Base-by-base conservation (phyloP, 2,113 vertebrate genomes). In the Lepus americanus region DNA sequence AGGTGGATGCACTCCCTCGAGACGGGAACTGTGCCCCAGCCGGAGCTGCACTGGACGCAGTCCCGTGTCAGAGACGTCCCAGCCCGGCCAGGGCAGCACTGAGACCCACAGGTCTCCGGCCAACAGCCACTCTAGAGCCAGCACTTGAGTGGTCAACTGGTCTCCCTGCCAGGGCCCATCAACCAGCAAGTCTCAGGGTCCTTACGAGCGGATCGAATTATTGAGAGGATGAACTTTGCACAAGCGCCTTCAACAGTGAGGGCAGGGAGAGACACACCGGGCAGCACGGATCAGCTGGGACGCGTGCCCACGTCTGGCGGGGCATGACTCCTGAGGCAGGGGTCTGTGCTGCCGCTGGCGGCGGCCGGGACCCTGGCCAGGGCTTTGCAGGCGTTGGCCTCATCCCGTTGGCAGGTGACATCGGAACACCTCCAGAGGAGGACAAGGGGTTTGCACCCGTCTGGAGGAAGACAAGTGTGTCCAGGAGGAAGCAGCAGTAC, bases 301-400 rank as follows among this genome's bases (percentile, higher is more conserved):
- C 63, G 39, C 3, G 17, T 23, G 27, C 9, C 0, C 2, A 53
- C 36, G 44, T 61, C 22, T 67, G 53, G 22, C 1, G 9, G 36
- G 67, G 70, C 31, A n/a, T 19, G 72, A 76, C 31, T 69, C 66
- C 70, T 25, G 8, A 16, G 51, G 51, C 0, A 23, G 69, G 36
- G 63, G 22, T 31, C 12, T 25, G 19, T 2, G 0, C 0, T 22
- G 16, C 12, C 53, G 16, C 80, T 14, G 4, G 74, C 0, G 4
- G 74, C 0, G 16, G 16, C 0, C 11, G 17, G 14, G 7, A 4
- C 44, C 6, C 44, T 44, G 44, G 44, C 44, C 44, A 44, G 6
- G 44, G 44, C 44, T 44, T 44, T 44, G 44, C 44, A 44, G 44
- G 7, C 44, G 44, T 44, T 44, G 80, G 67, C 8, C 61, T 27